Base-by-base conservation (phyloP, 2,113 vertebrate genomes). In the Paracanthobrama guichenoti region DNA sequence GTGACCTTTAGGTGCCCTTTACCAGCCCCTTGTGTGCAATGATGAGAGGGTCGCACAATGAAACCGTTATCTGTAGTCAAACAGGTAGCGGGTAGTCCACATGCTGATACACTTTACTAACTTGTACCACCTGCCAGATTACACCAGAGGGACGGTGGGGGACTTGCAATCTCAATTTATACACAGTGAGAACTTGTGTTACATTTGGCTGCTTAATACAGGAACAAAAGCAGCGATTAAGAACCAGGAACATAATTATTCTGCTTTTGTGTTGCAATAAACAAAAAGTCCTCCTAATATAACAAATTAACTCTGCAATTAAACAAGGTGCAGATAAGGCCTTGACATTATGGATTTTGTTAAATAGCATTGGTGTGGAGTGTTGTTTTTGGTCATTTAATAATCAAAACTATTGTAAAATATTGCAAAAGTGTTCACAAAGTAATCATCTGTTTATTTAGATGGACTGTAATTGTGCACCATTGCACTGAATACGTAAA, bases 1-100 rank as follows among this genome's bases (percentile, higher is more conserved):
- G 67, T 89, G 90, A 92, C 93, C 92, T 93, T 93, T 92, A 55
- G 64, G 31, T 93, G 91, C 93, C 93, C 92, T 93, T 93, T 92
- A 74, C 39, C 48, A 57, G 90, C 89, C 92, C 89, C 88, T 91
- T 88, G 90, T 82, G 87, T 86, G 86, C 55, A 62, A 66, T 90
- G 85, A 88, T 88, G 75, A 88, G 87, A 67, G 86, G 75, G 82
- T 85, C 83, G 84, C 10, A 9, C 69, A 84, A 72, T 42, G 86
- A 89, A 89, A 80, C 84, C 80, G 83, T 86, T 86, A 86, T 88
- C 85, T 78, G 73, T 64, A 24, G 48, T 71, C 20, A 22, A 62
- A 79, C 72, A 86, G 81, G 46, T n/a, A 57, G 69, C 80, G 39
- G 42, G 13, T 44, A 48, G 71, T 50, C 12, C 18, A n/a, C 26